Percentiles rank a stretch among this genome's conserved stretches.
phyloP scores from a whole-genome alignment of 2,888 invertebrate genomes.

The Bembecia ichneumoniformis region DNA sequence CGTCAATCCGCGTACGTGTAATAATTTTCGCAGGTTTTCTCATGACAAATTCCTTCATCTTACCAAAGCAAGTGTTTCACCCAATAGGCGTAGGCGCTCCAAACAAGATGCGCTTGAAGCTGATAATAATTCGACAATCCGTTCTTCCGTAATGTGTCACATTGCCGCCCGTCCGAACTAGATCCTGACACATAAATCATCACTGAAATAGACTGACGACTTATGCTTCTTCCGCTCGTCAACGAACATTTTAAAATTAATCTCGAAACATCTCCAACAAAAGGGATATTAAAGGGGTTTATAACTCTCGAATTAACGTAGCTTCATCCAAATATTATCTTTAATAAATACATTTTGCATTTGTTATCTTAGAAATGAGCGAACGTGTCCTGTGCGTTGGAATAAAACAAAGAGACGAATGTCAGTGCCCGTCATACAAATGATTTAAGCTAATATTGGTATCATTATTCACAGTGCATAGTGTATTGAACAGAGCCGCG shows the following conservation, averaged over 20 bases:
- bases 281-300: too few relatives aligned
- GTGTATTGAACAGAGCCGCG: conserved; percentile 39
- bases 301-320: too few relatives aligned
- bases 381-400: neutral
- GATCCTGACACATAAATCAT: conserved; percentile 56
- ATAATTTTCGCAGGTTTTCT: too few relatives aligned
- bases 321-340: conserved; percentile 12
- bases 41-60: too few relatives aligned
- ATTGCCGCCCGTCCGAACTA: conserved; percentile 42
- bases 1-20: neutral
- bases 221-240: conserved; percentile 50
- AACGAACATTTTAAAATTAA: conserved; percentile 12
- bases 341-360: conserved; percentile 40
- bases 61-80: too few relatives aligned
- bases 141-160: conserved; percentile 50
- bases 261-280: too few relatives aligned
- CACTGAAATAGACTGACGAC: conserved; percentile 56
- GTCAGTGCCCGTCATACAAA: neutral
- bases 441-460: conserved; percentile 23
- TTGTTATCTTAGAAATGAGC: conserved; percentile 28
- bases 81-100: conserved; percentile 5
- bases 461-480: conserved; percentile 53
- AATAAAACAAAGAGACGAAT: neutral
- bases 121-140: conserved; percentile 46
- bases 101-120: conserved; percentile 29